Percentiles rank a stretch among this genome's conserved stretches.
These are phyloP conservation scores for Melanerpes aurifrons DNA, from an alignment of 2,113 vertebrate species.

Conservation along the genomic window DNA sequence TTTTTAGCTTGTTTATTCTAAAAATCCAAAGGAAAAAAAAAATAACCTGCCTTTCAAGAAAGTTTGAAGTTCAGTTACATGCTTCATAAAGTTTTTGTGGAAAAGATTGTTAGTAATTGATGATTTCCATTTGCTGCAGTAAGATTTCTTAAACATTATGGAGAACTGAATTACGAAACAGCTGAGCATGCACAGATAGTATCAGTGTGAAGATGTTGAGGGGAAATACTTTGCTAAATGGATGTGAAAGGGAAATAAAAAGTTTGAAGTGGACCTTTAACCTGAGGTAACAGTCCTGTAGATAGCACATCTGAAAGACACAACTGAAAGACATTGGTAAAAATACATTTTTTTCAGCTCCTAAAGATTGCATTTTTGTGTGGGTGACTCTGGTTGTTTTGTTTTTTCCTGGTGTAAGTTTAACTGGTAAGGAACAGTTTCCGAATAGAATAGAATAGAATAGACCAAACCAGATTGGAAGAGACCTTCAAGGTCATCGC, in stretches of 20 bases:
- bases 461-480: no score
- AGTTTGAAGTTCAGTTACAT: background rate
- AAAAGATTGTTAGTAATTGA: background rate
- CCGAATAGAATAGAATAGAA: no score
- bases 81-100: background rate
- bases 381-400: background rate
- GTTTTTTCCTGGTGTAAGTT: background rate
- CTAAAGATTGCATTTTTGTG: background rate
- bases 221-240: background rate
- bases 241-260: background rate
- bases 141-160: background rate
- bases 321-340: background rate
- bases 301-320: background rate
- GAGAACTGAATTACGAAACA: background rate
- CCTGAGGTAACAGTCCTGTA: background rate
- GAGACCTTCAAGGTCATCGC: no score
- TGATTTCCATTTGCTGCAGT: background rate
- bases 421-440: background rate
- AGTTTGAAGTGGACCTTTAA: background rate
- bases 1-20: conserved; percentile 67
- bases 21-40: conserved; percentile 44
- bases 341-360: background rate
- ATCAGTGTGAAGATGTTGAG: background rate
- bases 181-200: background rate
- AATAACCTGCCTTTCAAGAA: conserved; percentile 10